Percentiles rank a stretch among this genome's conserved stretches.
Conservation (phyloP, 2,797 vertebrate species). For the Psittacula echo region DNA sequence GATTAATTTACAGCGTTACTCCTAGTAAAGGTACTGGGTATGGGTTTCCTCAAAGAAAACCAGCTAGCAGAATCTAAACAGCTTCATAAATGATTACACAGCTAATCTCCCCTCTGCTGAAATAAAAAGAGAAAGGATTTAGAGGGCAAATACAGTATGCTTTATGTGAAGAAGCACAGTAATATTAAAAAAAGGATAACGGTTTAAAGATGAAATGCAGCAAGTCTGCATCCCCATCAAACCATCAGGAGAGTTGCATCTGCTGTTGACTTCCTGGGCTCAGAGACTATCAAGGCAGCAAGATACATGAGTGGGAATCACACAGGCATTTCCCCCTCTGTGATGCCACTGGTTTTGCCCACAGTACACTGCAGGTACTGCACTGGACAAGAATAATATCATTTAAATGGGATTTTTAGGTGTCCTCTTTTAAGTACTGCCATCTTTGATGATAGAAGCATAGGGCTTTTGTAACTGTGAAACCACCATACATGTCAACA, state of each 20-base stretch:
- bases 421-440: not conserved
- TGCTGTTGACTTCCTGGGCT: not conserved
- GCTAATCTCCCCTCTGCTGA: conserved; percentile 47
- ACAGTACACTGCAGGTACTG: not conserved
- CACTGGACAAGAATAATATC: not conserved
- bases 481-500: not conserved
- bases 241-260: not conserved
- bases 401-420: not conserved
- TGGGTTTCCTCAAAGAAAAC: conserved; percentile 15
- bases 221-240: not conserved
- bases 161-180: not conserved
- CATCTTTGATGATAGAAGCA: not conserved
- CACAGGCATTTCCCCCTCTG: not conserved
- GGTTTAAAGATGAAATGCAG: conserved; percentile 1
- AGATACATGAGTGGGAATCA: not conserved
- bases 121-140: conserved; percentile 54
- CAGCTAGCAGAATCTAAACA: conserved; percentile 29
- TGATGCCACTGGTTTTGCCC: not conserved
- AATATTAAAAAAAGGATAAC: not conserved
- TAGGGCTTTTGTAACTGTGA: accelerated
- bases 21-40: not conserved
- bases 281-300: accelerated
- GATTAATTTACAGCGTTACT: conserved; percentile 24
- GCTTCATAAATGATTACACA: not conserved
- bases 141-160: not conserved